Conservation (phyloP, 2,888 invertebrate species). For the Norana najaformis region DNA sequence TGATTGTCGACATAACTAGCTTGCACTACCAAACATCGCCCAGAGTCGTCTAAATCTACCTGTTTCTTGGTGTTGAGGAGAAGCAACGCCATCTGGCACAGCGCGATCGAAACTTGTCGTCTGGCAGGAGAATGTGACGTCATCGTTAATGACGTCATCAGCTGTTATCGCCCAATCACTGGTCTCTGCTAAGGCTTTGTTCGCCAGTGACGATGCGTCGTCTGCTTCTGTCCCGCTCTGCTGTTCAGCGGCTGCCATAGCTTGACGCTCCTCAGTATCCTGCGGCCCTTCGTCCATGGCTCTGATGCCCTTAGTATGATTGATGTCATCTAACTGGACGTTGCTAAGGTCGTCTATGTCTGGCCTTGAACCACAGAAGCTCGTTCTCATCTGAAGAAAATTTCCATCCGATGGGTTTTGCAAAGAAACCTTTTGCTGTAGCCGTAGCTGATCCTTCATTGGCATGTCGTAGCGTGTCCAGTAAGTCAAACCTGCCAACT, state of each 20-base stretch:
- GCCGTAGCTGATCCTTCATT: constrained; percentile 16
- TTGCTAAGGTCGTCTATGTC: background rate
- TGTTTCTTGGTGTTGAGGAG: background rate
- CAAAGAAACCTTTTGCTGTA: background rate
- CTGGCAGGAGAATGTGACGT: background rate
- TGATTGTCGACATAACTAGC: too few species aligned
- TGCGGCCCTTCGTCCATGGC: background rate
- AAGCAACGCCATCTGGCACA: background rate
- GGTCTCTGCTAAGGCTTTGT: background rate
- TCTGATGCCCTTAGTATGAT: background rate
- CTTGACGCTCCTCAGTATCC: background rate
- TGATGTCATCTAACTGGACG: background rate
- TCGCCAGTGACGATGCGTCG: background rate
- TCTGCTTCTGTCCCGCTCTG: background rate
- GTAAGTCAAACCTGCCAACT: constrained; percentile 42
- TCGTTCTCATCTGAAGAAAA: too few species aligned
- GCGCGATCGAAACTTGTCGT: background rate
- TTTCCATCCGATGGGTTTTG: background rate
- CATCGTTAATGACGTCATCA: constrained; percentile 4
- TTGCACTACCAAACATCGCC: too few species aligned
- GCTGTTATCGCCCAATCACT: background rate
- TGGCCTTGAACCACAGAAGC: background rate
- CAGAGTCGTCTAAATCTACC: too few species aligned
- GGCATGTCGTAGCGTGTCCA: constrained; percentile 42
- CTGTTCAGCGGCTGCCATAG: background rate